Percentiles rank a stretch among this genome's conserved stretches.
phyloP scores from a whole-genome alignment of 2,888 invertebrate species.

The Magallana nippona region DNA sequence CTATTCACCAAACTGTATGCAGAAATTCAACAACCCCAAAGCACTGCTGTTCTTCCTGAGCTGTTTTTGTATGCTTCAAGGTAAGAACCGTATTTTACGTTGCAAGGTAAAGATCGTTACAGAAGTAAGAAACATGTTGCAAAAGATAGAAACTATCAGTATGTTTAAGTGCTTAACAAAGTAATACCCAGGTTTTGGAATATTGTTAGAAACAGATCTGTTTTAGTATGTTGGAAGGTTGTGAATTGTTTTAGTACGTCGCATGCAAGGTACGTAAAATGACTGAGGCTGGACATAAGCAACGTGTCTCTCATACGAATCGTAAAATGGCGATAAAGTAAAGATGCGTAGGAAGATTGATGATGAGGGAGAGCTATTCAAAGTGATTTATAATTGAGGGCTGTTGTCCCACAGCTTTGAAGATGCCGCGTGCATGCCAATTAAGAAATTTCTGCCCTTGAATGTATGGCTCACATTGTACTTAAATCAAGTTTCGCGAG shows the following conservation, averaged over 20 bases:
- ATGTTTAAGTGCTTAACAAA: no score
- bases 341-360: background rate
- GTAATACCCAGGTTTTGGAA: no score
- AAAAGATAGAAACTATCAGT: no score
- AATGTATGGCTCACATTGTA: no score
- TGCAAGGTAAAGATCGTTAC: background rate
- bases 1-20: slow-evolving; percentile 66
- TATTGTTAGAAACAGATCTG: no score
- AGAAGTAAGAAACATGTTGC: background rate
- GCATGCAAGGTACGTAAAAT: no score
- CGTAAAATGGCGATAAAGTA: no score
- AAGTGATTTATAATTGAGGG: background rate
- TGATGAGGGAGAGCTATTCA: background rate
- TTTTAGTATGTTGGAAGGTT: no score
- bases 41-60: slow-evolving; percentile 69
- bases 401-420: background rate
- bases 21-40: slow-evolving; percentile 71
- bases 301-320: no score
- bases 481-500: no score
- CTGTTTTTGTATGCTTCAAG: slow-evolving; percentile 69
- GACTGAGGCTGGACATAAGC: no score
- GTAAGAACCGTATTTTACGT: slow-evolving; percentile 53
- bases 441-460: background rate
- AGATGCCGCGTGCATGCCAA: background rate
- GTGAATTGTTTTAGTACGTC: no score